Evolutionary conservation across 2,113 vertebrate species (phyloP).

Genomic region (Picathartes gymnocephalus): DNA sequence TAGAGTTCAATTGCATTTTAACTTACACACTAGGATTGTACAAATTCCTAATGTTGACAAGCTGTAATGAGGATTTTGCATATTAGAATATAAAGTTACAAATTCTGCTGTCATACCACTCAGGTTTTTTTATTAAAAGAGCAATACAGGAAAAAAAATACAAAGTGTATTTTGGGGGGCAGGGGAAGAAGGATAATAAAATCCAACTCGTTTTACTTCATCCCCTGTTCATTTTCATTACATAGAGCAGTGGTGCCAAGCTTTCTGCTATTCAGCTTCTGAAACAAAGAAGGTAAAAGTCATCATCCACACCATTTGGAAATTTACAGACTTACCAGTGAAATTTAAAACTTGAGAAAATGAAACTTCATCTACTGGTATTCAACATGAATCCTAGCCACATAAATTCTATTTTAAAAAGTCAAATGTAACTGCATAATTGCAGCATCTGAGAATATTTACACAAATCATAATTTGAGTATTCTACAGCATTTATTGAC

Average conservation of each 20-base stretch:
- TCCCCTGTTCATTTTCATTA: neutral
- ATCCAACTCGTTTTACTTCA: neutral
- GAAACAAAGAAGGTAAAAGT: neutral
- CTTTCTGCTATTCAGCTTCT: neutral
- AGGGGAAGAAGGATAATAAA: neutral
- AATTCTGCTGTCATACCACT: neutral
- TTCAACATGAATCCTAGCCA: neutral
- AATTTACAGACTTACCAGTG: neutral
- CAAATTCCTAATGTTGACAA: neutral
- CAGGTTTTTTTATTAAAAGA: neutral
- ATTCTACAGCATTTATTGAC: neutral
- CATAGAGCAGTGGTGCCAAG: neutral
- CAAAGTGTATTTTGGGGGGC: neutral
- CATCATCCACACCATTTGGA: neutral
- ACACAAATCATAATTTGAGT: neutral
- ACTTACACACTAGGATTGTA: neutral
- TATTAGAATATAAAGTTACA: neutral
- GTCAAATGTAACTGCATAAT: neutral
- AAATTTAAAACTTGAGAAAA: neutral
- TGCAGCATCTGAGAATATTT: neutral
- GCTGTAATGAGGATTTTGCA: neutral
- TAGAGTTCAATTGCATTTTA: neutral
- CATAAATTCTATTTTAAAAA: neutral
- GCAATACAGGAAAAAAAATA: neutral
- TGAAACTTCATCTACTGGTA: neutral